A percentile compares a stretch with the other conserved stretches of the same genome.
phyloP scores from a whole-genome alignment of 1,140 invertebrate species.

The Cydia amplana region DNA sequence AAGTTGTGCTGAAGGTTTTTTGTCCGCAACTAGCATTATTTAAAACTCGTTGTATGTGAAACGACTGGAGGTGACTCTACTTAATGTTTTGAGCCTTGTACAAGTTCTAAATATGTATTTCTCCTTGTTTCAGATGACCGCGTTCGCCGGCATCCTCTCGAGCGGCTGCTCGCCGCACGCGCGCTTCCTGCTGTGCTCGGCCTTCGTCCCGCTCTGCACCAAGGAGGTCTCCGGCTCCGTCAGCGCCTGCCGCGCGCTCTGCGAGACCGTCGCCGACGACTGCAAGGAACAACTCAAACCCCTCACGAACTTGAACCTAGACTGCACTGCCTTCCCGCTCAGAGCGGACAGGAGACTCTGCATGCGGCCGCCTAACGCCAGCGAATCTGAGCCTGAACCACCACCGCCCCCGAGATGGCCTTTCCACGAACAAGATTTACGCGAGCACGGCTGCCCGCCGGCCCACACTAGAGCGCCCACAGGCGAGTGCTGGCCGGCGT shows the following conservation, averaged over 20 bases:
- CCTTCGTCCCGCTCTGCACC: constrained; percentile 95
- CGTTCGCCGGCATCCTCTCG: constrained; percentile 88
- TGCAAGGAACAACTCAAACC: constrained; percentile 88
- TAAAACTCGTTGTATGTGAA: too few species aligned
- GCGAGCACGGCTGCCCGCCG: constrained; percentile 65
- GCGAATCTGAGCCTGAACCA: constrained; percentile 62
- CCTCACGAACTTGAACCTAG: constrained; percentile 87
- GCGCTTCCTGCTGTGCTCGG: constrained; percentile 94
- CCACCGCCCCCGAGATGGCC: constrained; percentile 62
- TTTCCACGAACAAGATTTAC: constrained; percentile 60
- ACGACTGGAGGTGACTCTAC: too few species aligned
- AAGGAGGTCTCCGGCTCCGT: constrained; percentile 92
- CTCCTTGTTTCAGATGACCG: constrained; percentile 82
- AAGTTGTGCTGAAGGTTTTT: too few species aligned
- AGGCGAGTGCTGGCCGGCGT: constrained; percentile 82
- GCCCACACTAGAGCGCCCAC: constrained; percentile 65
- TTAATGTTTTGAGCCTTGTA: not conserved
- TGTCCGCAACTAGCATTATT: too few species aligned
- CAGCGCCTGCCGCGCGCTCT: constrained; percentile 91
- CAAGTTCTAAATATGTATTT: constrained; percentile 2
- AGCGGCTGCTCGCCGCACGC: constrained; percentile 93
- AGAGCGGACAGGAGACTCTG: constrained; percentile 79
- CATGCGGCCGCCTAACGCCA: constrained; percentile 78
- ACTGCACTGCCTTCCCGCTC: constrained; percentile 84
- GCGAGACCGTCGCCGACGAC: constrained; percentile 88